A percentile compares a stretch with the other conserved stretches of the same genome.
These are phyloP conservation scores for Phodopus roborovskii DNA, from an alignment of 2,113 vertebrate genomes.

Conservation along the genomic window DNA sequence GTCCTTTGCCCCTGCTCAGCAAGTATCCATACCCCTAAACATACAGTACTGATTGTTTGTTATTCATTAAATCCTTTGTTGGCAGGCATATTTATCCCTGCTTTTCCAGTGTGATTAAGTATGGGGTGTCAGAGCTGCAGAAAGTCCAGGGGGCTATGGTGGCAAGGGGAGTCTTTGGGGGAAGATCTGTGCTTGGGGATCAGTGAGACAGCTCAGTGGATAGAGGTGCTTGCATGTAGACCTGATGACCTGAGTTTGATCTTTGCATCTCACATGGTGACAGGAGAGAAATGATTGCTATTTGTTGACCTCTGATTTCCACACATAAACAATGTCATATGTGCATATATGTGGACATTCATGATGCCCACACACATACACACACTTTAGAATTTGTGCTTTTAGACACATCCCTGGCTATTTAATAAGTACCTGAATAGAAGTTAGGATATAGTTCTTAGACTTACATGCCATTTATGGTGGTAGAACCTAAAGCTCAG, in stretches of 20 bases:
- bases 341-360: background rate
- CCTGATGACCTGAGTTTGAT: background rate
- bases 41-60: background rate
- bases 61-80: background rate
- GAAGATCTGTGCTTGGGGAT: background rate
- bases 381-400: background rate
- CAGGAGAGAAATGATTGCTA: background rate
- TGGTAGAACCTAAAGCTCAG: background rate
- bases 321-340: background rate
- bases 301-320: background rate
- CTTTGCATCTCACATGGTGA: background rate
- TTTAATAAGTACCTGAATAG: background rate
- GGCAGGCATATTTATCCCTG: background rate
- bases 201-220: too few species aligned
- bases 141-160: background rate
- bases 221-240: background rate
- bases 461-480: background rate
- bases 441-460: background rate
- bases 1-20: background rate
- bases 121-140: background rate
- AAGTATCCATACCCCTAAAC: fast-evolving
- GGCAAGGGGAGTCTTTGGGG: background rate
- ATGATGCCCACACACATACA: background rate
- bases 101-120: background rate
- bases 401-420: background rate